phyloP scores from a whole-genome alignment of 2,888 invertebrate genomes.

The Noctua janthina region DNA sequence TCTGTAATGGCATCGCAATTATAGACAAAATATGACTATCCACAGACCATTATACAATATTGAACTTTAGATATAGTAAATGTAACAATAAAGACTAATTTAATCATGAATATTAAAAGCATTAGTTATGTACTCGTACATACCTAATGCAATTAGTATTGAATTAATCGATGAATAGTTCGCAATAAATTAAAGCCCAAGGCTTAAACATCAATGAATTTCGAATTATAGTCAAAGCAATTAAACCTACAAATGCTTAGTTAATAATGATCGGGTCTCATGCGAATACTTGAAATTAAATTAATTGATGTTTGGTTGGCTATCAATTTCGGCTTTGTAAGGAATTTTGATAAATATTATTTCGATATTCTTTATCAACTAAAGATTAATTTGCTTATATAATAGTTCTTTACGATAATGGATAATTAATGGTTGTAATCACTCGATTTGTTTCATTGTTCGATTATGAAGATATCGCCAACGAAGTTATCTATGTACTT shows the following conservation, averaged over 20 bases:
- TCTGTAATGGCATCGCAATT: slow-evolving; percentile 6
- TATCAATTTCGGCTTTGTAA: slow-evolving; percentile 7
- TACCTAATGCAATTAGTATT: slow-evolving; percentile 16
- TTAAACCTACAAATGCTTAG: background rate
- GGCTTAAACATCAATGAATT: background rate
- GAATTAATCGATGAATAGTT: slow-evolving; percentile 24
- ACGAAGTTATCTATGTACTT: background rate
- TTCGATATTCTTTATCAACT: background rate
- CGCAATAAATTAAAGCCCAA: background rate
- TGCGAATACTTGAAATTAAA: slow-evolving; percentile 11
- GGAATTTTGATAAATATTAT: background rate
- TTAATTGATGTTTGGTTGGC: slow-evolving; percentile 14
- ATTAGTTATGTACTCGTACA: background rate
- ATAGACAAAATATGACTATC: background rate
- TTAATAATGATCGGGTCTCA: slow-evolving; percentile 2
- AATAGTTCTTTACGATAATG: background rate
- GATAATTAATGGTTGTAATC: background rate
- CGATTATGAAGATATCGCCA: background rate
- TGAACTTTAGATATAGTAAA: slow-evolving; percentile 14
- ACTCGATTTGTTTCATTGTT: background rate
- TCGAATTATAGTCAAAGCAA: background rate
- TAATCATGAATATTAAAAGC: background rate
- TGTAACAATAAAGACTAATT: background rate
- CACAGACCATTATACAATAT: background rate
- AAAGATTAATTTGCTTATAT: background rate